Evolutionary conservation across 1,140 invertebrate species (phyloP).

Genomic region (Drosophila bocki): DNA sequence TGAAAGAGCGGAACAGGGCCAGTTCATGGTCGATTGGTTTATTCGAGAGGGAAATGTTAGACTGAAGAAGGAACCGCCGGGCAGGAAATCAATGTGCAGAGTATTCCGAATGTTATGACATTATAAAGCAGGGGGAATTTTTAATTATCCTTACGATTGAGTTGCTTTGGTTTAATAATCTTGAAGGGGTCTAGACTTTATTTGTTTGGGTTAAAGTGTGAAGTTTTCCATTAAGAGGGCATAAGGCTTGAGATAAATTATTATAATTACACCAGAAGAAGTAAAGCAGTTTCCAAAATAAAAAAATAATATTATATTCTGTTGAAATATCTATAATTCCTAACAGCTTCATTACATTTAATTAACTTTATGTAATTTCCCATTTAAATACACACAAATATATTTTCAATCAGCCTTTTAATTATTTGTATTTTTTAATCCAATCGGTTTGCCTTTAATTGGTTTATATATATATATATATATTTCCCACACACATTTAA

Average conservation of each 20-base stretch:
- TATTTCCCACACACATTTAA: conserved; percentile 22
- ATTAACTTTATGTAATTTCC: background rate
- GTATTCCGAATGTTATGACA: conserved; percentile 31
- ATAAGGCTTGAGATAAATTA: background rate
- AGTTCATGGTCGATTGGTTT: conserved; percentile 51
- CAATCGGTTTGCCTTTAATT: conserved; percentile 27
- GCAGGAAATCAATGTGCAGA: conserved; percentile 34
- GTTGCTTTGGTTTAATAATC: conserved; percentile 27
- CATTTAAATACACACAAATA: conserved; percentile 2
- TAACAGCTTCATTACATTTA: background rate
- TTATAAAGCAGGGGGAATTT: conserved; percentile 17
- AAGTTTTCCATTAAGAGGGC: background rate
- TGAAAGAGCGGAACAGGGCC: conserved; percentile 3
- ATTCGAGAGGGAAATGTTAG: conserved; percentile 43
- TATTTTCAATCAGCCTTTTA: background rate
- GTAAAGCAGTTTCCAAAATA: too few species aligned
- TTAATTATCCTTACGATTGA: conserved; percentile 41
- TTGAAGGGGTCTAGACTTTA: conserved; percentile 2
- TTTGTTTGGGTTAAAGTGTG: conserved; percentile 4
- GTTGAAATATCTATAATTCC: background rate
- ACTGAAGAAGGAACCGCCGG: conserved; percentile 6
- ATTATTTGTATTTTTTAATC: conserved; percentile 7
- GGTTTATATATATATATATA: conserved; percentile 14
- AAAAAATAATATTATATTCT: too few species aligned
- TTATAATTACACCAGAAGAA: background rate